phyloP scores from a whole-genome alignment of 2,888 invertebrate species.

The Latheticus oryzae region DNA sequence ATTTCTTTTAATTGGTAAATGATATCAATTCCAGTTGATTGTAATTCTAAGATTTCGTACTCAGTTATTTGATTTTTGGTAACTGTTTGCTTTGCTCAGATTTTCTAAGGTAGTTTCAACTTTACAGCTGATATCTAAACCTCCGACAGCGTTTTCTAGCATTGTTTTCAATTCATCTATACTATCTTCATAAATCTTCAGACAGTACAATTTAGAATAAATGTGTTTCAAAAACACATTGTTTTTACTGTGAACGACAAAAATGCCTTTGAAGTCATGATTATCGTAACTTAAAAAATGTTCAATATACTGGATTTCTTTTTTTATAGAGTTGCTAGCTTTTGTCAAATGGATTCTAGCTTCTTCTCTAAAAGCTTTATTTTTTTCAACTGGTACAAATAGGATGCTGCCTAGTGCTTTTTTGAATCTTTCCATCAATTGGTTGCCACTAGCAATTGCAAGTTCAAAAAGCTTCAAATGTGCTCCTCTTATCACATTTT shows the following conservation, averaged over 20 bases:
- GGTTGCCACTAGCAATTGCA: constrained; percentile 2
- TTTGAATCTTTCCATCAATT: constrained; percentile 3
- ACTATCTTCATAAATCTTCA: constrained; percentile 4
- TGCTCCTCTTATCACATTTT: constrained; percentile 4
- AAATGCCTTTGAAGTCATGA: constrained; percentile 3
- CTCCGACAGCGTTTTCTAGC: neutral
- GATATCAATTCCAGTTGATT: constrained; percentile 8
- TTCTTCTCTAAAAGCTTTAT: constrained; percentile 1
- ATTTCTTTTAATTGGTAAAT: constrained; percentile 7
- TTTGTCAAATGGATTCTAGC: constrained; percentile 1
- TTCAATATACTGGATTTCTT: constrained; percentile 15
- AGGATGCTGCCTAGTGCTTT: constrained; percentile 7
- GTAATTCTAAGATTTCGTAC: neutral
- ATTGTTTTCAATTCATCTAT: constrained; percentile 10
- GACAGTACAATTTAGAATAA: constrained; percentile 2
- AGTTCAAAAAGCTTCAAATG: constrained; percentile 20
- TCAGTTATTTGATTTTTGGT: neutral
- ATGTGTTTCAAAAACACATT: constrained; percentile 11
- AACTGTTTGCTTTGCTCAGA: too few relatives aligned
- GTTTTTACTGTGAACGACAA: too few relatives aligned
- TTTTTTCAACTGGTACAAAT: constrained; percentile 4
- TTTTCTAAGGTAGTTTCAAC: neutral
- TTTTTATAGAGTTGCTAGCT: neutral
- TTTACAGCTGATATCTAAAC: constrained; percentile 7
- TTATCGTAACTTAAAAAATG: neutral